Evolutionary conservation across 2,888 invertebrate genomes (phyloP).

Genomic region (Calliphora vomitoria): DNA sequence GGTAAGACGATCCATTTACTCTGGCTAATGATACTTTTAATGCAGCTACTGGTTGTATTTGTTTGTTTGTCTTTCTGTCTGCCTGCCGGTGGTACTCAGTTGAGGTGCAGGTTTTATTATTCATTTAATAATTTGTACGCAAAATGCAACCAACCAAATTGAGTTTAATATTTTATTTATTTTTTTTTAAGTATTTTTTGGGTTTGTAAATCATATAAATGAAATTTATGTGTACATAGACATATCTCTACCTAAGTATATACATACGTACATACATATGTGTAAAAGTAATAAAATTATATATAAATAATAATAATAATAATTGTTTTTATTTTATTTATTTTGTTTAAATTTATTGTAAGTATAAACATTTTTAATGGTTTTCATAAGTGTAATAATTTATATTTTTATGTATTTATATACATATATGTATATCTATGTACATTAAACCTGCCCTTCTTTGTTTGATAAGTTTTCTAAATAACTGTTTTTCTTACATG

Average conservation of each 20-base stretch:
- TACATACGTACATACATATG: background rate
- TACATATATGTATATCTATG: background rate
- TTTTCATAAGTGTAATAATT: constrained; percentile 29
- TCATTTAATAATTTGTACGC: constrained; percentile 77
- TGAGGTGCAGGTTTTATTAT: constrained; percentile 48
- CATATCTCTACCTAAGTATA: background rate
- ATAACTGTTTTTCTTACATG: too few relatives aligned
- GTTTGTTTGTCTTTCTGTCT: constrained; percentile 10
- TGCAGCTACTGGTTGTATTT: constrained; percentile 40
- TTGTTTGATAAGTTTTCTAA: too few relatives aligned
- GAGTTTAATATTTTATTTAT: constrained; percentile 63
- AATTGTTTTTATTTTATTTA: background rate
- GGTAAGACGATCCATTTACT: constrained; percentile 61
- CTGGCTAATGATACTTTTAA: constrained; percentile 59
- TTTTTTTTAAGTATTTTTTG: constrained; percentile 42
- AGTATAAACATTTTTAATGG: constrained; percentile 11
- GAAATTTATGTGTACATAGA: constrained; percentile 4
- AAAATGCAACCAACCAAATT: constrained; percentile 79
- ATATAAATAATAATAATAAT: constrained; percentile 5
- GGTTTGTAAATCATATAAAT: constrained; percentile 56
- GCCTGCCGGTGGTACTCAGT: background rate
- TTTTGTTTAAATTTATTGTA: constrained; percentile 15
- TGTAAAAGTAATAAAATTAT: background rate
- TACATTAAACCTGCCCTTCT: too few relatives aligned
- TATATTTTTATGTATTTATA: background rate